Conservation (phyloP, 2,113 vertebrate genomes). For the Pseudopipra pipra region DNA sequence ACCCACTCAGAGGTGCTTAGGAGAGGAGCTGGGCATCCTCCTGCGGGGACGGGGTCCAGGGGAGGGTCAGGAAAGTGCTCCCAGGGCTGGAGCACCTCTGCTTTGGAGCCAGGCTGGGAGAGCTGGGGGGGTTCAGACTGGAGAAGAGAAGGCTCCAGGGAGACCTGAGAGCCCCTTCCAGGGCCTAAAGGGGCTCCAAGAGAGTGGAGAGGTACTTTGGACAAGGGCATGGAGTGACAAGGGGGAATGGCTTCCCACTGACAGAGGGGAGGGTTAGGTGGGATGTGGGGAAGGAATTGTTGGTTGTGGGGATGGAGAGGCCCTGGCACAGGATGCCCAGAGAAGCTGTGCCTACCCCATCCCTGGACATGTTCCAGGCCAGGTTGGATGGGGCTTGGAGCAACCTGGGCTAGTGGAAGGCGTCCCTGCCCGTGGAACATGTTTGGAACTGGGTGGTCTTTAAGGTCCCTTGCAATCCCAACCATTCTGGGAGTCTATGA, state of each 20-base stretch:
- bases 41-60: background rate
- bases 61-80: background rate
- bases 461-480: background rate
- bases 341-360: background rate
- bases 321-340: background rate
- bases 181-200: background rate
- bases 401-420: accelerated
- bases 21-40: background rate
- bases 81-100: background rate
- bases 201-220: background rate
- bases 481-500: background rate
- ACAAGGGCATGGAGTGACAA: background rate
- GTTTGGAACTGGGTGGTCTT: accelerated
- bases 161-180: background rate
- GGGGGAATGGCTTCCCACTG: background rate
- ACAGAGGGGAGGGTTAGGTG: background rate
- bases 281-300: background rate
- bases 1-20: accelerated
- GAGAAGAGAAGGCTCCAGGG: background rate
- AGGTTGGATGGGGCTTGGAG: accelerated
- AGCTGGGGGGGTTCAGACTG: background rate
- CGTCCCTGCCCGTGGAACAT: background rate
- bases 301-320: accelerated
- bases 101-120: background rate
- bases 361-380: background rate